Base-by-base conservation (phyloP, 2,113 vertebrate genomes). In the Petromus typicus region DNA sequence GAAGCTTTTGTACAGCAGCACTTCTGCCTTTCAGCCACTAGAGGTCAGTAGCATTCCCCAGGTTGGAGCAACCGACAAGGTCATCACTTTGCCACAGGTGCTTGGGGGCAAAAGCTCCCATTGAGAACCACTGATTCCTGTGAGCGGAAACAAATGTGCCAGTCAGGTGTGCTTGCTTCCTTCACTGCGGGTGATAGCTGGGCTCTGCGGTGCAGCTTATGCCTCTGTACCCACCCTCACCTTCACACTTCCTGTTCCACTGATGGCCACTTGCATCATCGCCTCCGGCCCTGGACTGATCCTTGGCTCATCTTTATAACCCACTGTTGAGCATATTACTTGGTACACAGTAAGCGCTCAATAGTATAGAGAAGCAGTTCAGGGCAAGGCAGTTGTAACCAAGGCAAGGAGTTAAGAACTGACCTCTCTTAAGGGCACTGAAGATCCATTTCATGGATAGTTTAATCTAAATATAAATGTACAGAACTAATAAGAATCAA, bases 61-160 rank as follows among this genome's bases (percentile, higher is more conserved):
- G 6, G 16, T 43, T 30, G 1, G 6, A 54, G 66, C 57, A 67
- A 67, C 11, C 32, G 18, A 56, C 75, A 85, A 34, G 30, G 6
- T 79, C 48, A 22, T 75, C 83, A 48, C 54, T 12, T 16, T 23
- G 51, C 25, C 84, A 23, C 23, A 80, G 27, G 2, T 30, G 3
- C 17, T 16, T 30, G 61, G 30, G 11, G 16, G 7, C n/a, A 25
- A 32, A 40, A 32, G 6, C 18, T 25, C n/a, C 30, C 3, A 5
- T 3, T 1, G 56, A 67, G 69, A 73, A 12, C 11, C n/a, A n/a
- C 40, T 0, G 48, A 4, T 56, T 7, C n/a, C n/a, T 2, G 0
- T 1, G 30, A 8, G 5, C 18, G 11, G 34, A 4, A 6, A 34
- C 0, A 30, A 18, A 4, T 7, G 30, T 20, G 23, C 17, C 25